Percentiles rank a stretch among this genome's conserved stretches.
These are phyloP conservation scores for Heliconius hortense DNA, from an alignment of 2,888 invertebrate genomes.

Conservation along the genomic window DNA sequence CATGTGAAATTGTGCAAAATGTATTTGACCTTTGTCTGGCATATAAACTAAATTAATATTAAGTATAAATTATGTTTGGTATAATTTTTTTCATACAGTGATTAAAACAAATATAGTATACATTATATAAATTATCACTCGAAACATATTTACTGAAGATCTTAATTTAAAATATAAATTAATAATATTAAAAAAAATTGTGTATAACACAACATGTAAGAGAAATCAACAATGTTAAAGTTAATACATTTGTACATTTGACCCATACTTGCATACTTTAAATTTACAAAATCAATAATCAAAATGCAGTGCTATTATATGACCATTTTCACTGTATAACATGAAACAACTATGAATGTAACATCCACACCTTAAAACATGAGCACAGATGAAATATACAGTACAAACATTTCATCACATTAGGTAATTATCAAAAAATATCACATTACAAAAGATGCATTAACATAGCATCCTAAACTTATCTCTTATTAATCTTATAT, in stretches of 20 bases:
- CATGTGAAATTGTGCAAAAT: slow-evolving; percentile 1
- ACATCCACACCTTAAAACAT: slow-evolving; percentile 10
- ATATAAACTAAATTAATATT: background rate
- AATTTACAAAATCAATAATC: slow-evolving; percentile 4
- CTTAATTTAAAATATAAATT: slow-evolving; percentile 16
- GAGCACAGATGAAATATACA: slow-evolving; percentile 1
- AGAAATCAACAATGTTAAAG: slow-evolving; percentile 29
- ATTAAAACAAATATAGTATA: slow-evolving; percentile 12
- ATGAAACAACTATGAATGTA: slow-evolving; percentile 20
- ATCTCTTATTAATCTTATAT: background rate
- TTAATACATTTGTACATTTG: slow-evolving; percentile 39
- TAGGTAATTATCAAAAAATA: slow-evolving; percentile 33
- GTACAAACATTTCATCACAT: slow-evolving; percentile 32
- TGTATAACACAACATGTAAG: slow-evolving; percentile 14
- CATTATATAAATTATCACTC: background rate
- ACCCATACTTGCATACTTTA: slow-evolving; percentile 33
- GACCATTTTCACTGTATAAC: slow-evolving; percentile 21
- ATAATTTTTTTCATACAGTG: background rate
- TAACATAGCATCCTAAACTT: slow-evolving; percentile 15
- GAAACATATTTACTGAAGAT: slow-evolving; percentile 4
- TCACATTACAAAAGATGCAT: slow-evolving; percentile 37
- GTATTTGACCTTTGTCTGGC: slow-evolving; percentile 4
- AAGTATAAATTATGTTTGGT: slow-evolving; percentile 5
- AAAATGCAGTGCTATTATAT: slow-evolving; percentile 18
- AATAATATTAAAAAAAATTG: slow-evolving; percentile 12